phyloP scores from a whole-genome alignment of 2,888 invertebrate species.

The Pinctada fucata region DNA sequence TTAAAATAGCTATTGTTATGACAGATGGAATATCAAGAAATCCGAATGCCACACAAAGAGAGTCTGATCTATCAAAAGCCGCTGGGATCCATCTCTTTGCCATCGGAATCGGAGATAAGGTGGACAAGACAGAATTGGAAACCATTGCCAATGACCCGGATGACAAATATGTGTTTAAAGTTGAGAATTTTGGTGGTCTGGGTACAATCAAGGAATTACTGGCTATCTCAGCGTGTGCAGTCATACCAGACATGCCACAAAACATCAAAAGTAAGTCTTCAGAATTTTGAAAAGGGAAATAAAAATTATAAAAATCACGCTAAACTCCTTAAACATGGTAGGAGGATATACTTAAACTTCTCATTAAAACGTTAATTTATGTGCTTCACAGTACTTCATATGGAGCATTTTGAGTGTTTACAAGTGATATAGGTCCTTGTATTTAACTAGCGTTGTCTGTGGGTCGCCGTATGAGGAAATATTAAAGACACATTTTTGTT shows the following conservation, averaged over 20 bases:
- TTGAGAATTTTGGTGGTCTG: conserved; percentile 65
- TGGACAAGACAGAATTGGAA: conserved; percentile 62
- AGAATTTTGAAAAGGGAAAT: not conserved
- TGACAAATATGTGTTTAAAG: conserved; percentile 66
- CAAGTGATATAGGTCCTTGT: too few relatives aligned
- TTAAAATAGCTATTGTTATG: conserved; percentile 63
- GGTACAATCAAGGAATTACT: conserved; percentile 66
- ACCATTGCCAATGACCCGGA: conserved; percentile 68
- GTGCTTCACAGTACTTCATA: too few relatives aligned
- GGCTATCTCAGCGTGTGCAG: conserved; percentile 66
- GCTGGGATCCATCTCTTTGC: conserved; percentile 70
- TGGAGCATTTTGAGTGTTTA: too few relatives aligned
- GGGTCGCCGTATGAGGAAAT: too few relatives aligned
- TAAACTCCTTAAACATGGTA: too few relatives aligned
- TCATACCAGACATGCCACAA: conserved; percentile 42
- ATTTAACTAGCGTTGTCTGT: too few relatives aligned
- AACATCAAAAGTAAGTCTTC: conserved; percentile 26
- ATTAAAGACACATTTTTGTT: too few relatives aligned
- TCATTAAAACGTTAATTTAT: too few relatives aligned
- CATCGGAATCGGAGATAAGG: conserved; percentile 70
- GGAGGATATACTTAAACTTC: too few relatives aligned
- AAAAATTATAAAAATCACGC: too few relatives aligned
- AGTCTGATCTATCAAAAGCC: conserved; percentile 53
- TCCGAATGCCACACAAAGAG: conserved; percentile 50
- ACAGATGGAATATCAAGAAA: conserved; percentile 60